phyloP scores from a whole-genome alignment of 1,140 invertebrate genomes.

The Lepidotrigona ventralis region DNA sequence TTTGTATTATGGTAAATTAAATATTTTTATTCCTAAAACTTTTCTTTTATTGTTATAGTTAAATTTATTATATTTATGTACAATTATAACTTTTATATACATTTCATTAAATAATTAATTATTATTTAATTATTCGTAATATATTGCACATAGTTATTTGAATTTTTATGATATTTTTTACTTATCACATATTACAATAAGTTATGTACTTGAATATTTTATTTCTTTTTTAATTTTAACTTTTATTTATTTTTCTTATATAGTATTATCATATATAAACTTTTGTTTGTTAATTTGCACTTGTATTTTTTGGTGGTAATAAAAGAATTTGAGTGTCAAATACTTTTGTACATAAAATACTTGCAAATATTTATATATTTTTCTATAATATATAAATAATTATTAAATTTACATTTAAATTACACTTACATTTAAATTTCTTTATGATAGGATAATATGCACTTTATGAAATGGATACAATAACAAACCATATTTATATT shows the following conservation, averaged over 20 bases:
- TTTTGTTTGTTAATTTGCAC: slow-evolving; percentile 43
- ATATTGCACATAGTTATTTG: slow-evolving; percentile 28
- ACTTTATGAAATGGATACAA: slow-evolving; percentile 4
- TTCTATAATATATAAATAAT: background rate
- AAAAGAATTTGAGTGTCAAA: slow-evolving; percentile 37
- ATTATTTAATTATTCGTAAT: background rate
- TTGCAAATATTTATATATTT: slow-evolving; percentile 43
- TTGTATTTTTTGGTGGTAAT: slow-evolving; percentile 51
- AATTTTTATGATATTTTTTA: slow-evolving; percentile 16
- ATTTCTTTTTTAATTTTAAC: slow-evolving; percentile 18
- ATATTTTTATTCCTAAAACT: slow-evolving; percentile 22
- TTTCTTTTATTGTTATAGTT: slow-evolving; percentile 7
- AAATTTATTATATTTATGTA: slow-evolving; percentile 12
- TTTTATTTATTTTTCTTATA: slow-evolving; percentile 41
- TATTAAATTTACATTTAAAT: slow-evolving; percentile 22
- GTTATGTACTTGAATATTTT: slow-evolving; percentile 7
- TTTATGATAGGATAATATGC: slow-evolving; percentile 8
- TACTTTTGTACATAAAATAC: slow-evolving; percentile 17
- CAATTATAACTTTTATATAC: slow-evolving; percentile 1
- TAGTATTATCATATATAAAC: slow-evolving; percentile 20
- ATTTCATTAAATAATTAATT: slow-evolving; percentile 6
- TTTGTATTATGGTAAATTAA: background rate
- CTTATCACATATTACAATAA: slow-evolving; percentile 10
- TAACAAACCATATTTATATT: slow-evolving; percentile 27
- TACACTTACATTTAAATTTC: background rate